Percentiles rank a stretch among this genome's conserved stretches.
Evolutionary conservation across 2,888 invertebrate species (phyloP).

Genomic region (Scelioninae gen. 2): DNA sequence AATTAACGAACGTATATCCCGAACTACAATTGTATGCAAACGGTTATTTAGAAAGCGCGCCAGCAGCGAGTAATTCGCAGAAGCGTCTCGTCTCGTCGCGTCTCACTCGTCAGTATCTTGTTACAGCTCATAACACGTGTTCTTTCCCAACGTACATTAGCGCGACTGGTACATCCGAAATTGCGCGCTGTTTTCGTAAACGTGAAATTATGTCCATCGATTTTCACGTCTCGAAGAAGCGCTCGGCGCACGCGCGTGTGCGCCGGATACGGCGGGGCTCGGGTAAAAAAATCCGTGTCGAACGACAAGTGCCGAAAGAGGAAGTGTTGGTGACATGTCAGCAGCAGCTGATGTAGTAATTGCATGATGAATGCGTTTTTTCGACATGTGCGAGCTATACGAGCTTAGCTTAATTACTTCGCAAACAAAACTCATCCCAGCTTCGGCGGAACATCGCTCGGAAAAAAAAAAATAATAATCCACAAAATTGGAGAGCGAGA

Average conservation of each 20-base stretch:
- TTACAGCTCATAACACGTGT: slow-evolving; percentile 59
- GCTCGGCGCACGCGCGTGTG: slow-evolving; percentile 40
- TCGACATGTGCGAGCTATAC: slow-evolving; percentile 53
- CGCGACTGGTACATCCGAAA: slow-evolving; percentile 34
- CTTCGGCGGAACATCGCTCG: slow-evolving; percentile 49
- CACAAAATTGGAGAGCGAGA: too few species aligned
- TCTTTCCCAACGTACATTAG: slow-evolving; percentile 53
- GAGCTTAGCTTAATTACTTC: slow-evolving; percentile 56
- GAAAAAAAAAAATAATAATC: slow-evolving; percentile 3
- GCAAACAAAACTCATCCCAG: slow-evolving; percentile 49
- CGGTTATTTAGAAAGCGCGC: slow-evolving; percentile 32
- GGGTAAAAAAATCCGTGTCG: slow-evolving; percentile 56
- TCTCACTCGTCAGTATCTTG: slow-evolving; percentile 54
- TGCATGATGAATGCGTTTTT: slow-evolving; percentile 59
- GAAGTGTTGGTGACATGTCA: slow-evolving; percentile 58
- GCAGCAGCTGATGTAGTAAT: slow-evolving; percentile 59
- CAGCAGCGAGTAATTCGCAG: slow-evolving; percentile 34
- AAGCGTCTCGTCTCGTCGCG: slow-evolving; percentile 44
- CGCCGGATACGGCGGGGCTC: slow-evolving; percentile 49
- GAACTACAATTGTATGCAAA: slow-evolving; percentile 17
- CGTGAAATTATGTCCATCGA: slow-evolving; percentile 60
- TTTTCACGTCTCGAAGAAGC: slow-evolving; percentile 60
- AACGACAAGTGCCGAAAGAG: slow-evolving; percentile 61
- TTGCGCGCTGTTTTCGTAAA: slow-evolving; percentile 57
- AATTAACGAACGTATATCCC: not conserved